A percentile compares a stretch with the other conserved stretches of the same genome.
These are phyloP conservation scores for Callyntrura sp. DNA, from an alignment of 2,888 invertebrate genomes.

Conservation along the genomic window DNA sequence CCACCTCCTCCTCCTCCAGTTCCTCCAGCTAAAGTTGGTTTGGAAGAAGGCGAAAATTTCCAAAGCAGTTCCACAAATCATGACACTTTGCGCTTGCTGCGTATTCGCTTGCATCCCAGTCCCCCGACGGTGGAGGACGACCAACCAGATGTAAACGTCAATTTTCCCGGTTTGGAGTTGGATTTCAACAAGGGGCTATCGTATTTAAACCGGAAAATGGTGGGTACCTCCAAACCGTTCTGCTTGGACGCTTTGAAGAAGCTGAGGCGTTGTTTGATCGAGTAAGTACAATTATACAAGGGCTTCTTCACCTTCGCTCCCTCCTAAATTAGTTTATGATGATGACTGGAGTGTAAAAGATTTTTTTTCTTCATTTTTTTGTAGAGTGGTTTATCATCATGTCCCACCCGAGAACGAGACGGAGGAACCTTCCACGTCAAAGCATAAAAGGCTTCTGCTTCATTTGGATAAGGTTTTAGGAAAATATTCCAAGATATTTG, in stretches of 20 bases:
- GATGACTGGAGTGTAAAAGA: too few species aligned
- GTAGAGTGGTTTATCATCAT: conserved; percentile 63
- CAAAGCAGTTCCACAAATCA: conserved; percentile 15
- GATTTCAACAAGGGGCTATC: not conserved
- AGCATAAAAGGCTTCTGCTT: not conserved
- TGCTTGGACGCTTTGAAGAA: conserved; percentile 27
- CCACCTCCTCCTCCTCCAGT: too few species aligned
- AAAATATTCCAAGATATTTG: conserved; percentile 46
- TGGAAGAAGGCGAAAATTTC: conserved; percentile 26
- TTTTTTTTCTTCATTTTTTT: not conserved
- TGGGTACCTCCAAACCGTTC: conserved; percentile 46
- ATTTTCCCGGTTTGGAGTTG: conserved; percentile 63
- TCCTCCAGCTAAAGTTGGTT: not conserved
- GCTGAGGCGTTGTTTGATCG: not conserved
- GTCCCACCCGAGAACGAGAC: not conserved
- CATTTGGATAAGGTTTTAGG: not conserved
- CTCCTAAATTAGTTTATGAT: too few species aligned
- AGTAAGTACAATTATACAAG: conserved; percentile 15
- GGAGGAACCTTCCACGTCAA: not conserved
- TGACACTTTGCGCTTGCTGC: conserved; percentile 59
- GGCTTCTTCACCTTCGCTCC: too few species aligned
- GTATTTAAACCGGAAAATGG: conserved; percentile 26
- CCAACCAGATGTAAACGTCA: conserved; percentile 63
- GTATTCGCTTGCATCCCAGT: conserved; percentile 4
- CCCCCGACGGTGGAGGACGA: conserved; percentile 38